These are phyloP conservation scores for Rhimphoctona megacephalus DNA, from an alignment of 2,888 invertebrate species.

Conservation along the genomic window DNA sequence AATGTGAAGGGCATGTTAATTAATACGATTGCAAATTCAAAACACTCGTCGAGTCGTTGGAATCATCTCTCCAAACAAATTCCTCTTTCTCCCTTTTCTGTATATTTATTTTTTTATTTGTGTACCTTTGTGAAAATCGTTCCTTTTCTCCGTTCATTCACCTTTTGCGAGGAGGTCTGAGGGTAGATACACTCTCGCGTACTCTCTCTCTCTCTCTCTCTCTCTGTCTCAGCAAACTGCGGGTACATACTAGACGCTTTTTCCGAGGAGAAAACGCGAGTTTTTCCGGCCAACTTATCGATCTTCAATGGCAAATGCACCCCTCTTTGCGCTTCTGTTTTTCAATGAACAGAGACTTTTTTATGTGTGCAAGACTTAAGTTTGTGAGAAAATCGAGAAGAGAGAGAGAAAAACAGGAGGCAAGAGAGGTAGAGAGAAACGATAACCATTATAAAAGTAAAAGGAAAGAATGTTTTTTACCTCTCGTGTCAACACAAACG, in stretches of 20 bases:
- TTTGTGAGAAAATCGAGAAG: conserved; percentile 6
- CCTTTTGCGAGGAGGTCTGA: conserved; percentile 28
- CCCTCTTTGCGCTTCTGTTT: conserved; percentile 30
- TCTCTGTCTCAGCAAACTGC: conserved; percentile 36
- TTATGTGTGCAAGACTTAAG: conserved; percentile 42
- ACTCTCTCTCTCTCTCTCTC: conserved; percentile 1
- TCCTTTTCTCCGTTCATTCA: conserved; percentile 60
- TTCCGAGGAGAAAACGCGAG: conserved; percentile 49
- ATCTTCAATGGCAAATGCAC: conserved; percentile 60
- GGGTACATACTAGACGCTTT: conserved; percentile 34
- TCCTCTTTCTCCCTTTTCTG: background rate
- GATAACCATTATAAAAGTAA: conserved; percentile 25
- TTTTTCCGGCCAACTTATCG: conserved; percentile 65
- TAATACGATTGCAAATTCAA: conserved; percentile 38
- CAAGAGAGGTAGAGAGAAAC: background rate
- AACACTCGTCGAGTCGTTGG: conserved; percentile 18
- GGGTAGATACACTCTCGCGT: conserved; percentile 10
- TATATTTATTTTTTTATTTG: background rate
- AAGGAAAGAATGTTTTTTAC: conserved; percentile 8
- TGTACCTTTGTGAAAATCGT: conserved; percentile 31
- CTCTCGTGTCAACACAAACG: conserved; percentile 33
- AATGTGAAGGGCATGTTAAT: conserved; percentile 5
- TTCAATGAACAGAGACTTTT: conserved; percentile 23
- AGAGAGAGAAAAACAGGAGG: background rate
- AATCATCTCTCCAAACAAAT: too few relatives aligned